Conservation (phyloP, 2,113 vertebrate species). For the Phoxinus phoxinus region DNA sequence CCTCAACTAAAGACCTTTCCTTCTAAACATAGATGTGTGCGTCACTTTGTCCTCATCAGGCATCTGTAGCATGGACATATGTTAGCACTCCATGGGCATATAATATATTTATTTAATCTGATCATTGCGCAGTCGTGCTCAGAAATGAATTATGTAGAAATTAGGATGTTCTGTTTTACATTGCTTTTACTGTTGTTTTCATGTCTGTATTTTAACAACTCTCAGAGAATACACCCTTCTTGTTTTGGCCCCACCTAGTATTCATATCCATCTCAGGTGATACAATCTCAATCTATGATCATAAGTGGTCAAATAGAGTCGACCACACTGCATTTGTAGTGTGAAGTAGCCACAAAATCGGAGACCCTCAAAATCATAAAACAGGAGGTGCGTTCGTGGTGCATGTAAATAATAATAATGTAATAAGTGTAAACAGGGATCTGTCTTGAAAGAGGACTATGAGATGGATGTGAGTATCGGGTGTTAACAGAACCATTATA, state of each 20-base stretch:
- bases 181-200: background rate
- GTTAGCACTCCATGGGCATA: background rate
- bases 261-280: slow-evolving; percentile 21
- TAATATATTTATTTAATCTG: background rate
- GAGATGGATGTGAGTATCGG: background rate
- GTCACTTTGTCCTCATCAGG: slow-evolving; percentile 49
- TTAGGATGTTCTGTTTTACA: slow-evolving; percentile 2
- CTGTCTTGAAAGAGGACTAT: too few relatives aligned
- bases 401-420: background rate
- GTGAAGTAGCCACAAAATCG: background rate
- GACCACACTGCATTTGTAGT: background rate
- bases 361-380: background rate
- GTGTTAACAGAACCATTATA: background rate
- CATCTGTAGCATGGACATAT: slow-evolving; percentile 36
- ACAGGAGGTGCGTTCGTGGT: background rate
- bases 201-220: background rate
- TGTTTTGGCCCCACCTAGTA: background rate
- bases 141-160: background rate
- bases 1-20: background rate
- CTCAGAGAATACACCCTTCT: background rate
- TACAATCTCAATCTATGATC: background rate
- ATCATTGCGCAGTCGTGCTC: background rate
- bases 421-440: background rate
- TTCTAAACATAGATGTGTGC: background rate
- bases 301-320: background rate